Conservation (phyloP, 92 coral and sea anemone species). For the Diadumene lineata region DNA sequence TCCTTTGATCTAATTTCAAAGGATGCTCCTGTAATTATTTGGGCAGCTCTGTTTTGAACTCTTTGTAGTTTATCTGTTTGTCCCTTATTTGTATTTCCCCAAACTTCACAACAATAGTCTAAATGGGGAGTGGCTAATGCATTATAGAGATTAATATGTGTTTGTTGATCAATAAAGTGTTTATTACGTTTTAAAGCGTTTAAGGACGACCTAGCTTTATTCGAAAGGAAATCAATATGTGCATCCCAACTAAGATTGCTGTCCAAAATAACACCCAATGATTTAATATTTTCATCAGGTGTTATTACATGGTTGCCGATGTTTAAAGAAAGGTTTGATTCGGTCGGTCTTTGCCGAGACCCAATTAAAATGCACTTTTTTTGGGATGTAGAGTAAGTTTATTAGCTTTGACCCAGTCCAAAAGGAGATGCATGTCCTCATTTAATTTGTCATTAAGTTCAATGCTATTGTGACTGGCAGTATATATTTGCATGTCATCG, state of each 20-base stretch:
- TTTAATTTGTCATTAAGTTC: too few species aligned
- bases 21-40: not conserved
- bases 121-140: conserved; percentile 34
- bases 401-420: conserved; percentile 34
- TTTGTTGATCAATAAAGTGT: conserved; percentile 19
- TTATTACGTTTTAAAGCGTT: conserved; percentile 32
- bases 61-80: not conserved
- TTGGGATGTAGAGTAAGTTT: conserved; percentile 29
- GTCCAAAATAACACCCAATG: conserved; percentile 39
- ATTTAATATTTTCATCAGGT: too few species aligned
- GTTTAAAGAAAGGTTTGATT: too few species aligned
- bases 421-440: too few species aligned
- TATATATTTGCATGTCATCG: too few species aligned
- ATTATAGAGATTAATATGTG: conserved; percentile 22
- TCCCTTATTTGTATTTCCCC: conserved; percentile 5
- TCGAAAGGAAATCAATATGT: conserved; percentile 14
- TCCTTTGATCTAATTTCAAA: not conserved
- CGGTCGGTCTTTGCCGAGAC: conserved; percentile 17
- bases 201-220: conserved; percentile 29
- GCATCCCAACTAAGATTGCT: conserved; percentile 36
- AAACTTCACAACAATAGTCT: conserved; percentile 43
- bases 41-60: not conserved
- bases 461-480: too few species aligned
- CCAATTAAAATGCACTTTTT: conserved; percentile 29
- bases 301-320: too few species aligned